Conservation (phyloP, 2,888 invertebrate species). For the Eupithecia abbreviata region DNA sequence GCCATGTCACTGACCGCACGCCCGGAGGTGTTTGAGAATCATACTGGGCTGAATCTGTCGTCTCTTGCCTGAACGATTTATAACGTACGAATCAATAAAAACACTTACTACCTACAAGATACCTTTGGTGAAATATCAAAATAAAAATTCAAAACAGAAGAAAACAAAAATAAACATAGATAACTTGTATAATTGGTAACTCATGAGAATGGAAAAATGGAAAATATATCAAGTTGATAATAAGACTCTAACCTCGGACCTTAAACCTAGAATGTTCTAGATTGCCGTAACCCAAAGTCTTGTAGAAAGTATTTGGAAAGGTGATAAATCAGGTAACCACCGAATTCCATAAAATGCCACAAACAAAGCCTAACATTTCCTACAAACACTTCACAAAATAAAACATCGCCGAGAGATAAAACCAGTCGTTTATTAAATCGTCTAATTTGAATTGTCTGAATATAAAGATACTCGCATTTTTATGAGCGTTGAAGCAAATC, state of each 20-base stretch:
- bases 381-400: conserved; percentile 5
- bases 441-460: conserved; percentile 28
- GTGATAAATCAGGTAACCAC: neutral
- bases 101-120: neutral
- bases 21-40: conserved; percentile 51
- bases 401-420: conserved; percentile 4
- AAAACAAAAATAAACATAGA: neutral
- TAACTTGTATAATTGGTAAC: neutral
- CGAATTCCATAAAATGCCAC: neutral
- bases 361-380: neutral
- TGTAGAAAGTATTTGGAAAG: neutral
- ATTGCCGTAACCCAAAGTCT: neutral
- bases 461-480: conserved; percentile 40
- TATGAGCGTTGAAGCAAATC: conserved; percentile 42
- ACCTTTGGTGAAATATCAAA: neutral
- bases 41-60: conserved; percentile 13
- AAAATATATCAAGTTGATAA: neutral
- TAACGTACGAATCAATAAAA: neutral
- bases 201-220: neutral
- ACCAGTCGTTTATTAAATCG: conserved; percentile 14
- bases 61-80: neutral
- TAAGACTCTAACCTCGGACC: neutral
- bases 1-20: conserved; percentile 64
- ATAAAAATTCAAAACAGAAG: neutral
- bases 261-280: neutral